Percentiles rank a stretch among this genome's conserved stretches.
These are phyloP conservation scores for Poecile montanus DNA, from an alignment of 2,797 vertebrate genomes.

Conservation along the genomic window DNA sequence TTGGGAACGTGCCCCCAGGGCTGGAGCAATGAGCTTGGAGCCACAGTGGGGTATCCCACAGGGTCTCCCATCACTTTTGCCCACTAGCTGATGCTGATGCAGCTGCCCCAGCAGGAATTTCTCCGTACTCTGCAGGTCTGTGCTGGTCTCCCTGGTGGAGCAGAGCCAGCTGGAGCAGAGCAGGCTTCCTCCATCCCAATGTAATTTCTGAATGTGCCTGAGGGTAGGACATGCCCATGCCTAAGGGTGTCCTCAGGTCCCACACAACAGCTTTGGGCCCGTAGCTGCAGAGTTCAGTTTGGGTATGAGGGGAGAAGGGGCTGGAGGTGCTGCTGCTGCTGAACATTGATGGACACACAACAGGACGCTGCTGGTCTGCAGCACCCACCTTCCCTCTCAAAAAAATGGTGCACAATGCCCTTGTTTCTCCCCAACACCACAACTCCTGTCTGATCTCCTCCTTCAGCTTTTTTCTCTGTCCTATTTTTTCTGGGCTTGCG, in stretches of 20 bases:
- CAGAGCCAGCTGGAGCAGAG: neutral
- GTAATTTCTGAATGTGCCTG: neutral
- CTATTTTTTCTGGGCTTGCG: neutral
- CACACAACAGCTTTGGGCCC: fast-evolving
- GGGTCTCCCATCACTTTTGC: neutral
- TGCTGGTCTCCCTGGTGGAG: fast-evolving
- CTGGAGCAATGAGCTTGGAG: neutral
- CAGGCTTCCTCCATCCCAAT: fast-evolving
- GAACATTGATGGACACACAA: neutral
- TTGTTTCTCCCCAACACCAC: neutral
- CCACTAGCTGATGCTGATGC: neutral
- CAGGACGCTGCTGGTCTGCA: neutral
- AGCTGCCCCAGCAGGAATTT: neutral
- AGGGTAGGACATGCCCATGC: neutral
- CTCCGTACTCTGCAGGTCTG: fast-evolving
- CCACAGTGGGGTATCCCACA: fast-evolving
- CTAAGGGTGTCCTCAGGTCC: neutral
- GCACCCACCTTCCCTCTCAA: fast-evolving
- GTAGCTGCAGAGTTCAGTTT: fast-evolving
- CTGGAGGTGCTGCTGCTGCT: neutral
- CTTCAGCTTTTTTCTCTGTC: neutral
- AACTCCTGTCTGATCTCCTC: neutral
- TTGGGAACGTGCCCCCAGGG: fast-evolving
- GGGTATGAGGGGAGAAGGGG: neutral
- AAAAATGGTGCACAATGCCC: neutral